Evolutionary conservation across 2,113 vertebrate species (phyloP).

Genomic region (Hiodon alosoides): DNA sequence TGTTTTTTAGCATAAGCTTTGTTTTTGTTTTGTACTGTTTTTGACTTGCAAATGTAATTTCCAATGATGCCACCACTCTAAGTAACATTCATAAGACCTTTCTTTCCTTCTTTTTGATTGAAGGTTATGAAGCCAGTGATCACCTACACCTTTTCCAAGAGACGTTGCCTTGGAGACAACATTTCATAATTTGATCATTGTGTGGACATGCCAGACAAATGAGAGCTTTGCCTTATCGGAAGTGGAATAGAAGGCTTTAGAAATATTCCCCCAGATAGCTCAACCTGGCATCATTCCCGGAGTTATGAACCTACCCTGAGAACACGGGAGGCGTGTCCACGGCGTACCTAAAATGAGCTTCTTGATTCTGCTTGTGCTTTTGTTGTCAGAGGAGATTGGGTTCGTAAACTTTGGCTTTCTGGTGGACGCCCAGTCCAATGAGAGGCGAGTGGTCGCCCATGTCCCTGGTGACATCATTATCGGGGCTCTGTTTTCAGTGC

Average conservation of each 20-base stretch:
- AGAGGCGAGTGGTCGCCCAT: slow-evolving; percentile 89
- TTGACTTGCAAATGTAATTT: too few relatives aligned
- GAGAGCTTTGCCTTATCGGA: slow-evolving; percentile 16
- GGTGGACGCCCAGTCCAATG: slow-evolving; percentile 73
- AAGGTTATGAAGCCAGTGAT: slow-evolving; percentile 62
- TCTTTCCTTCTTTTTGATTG: slow-evolving; percentile 19
- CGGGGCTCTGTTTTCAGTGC: slow-evolving; percentile 93
- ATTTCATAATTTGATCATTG: slow-evolving; percentile 38
- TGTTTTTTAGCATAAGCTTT: too few relatives aligned
- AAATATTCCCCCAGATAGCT: slow-evolving; percentile 10
- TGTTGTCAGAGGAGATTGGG: slow-evolving; percentile 67
- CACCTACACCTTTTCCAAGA: slow-evolving; percentile 34
- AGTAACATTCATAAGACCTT: slow-evolving; percentile 4
- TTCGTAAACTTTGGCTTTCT: slow-evolving; percentile 53
- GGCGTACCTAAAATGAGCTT: slow-evolving; percentile 70
- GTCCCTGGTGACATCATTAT: slow-evolving; percentile 94
- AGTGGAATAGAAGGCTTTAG: slow-evolving; percentile 33
- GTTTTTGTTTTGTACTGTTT: too few relatives aligned
- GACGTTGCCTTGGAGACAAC: slow-evolving; percentile 38
- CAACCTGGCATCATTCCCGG: slow-evolving; percentile 25
- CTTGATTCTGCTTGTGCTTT: slow-evolving; percentile 65
- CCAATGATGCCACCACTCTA: not conserved
- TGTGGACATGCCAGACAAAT: slow-evolving; percentile 38
- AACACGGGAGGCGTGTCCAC: slow-evolving; percentile 49
- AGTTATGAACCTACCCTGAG: slow-evolving; percentile 62